phyloP scores from a whole-genome alignment of 2,113 vertebrate genomes.

The Eretmochelys imbricata region DNA sequence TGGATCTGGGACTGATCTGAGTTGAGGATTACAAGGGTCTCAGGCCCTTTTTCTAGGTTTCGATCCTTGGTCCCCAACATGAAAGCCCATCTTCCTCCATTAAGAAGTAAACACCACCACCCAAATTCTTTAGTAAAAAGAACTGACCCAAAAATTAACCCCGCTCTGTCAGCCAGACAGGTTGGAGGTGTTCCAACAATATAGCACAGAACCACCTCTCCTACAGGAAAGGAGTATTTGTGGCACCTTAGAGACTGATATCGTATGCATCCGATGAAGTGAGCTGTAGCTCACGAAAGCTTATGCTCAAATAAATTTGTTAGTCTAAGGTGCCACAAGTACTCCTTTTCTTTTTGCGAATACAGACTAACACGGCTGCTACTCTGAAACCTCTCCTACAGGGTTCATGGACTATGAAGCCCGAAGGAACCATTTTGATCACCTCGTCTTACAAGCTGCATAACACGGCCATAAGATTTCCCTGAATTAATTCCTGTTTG shows the following conservation, averaged over 20 bases:
- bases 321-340: too few relatives aligned
- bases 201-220: neutral
- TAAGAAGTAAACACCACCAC: neutral
- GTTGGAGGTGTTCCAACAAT: neutral
- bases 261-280: too few relatives aligned
- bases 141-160: neutral
- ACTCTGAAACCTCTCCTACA: neutral
- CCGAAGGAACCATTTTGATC: neutral
- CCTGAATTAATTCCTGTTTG: neutral
- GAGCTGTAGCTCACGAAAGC: too few relatives aligned
- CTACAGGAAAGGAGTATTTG: neutral
- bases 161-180: neutral
- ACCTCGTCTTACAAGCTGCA: neutral
- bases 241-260: too few relatives aligned
- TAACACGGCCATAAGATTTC: neutral
- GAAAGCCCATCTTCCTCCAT: neutral
- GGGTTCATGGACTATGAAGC: neutral
- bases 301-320: too few relatives aligned
- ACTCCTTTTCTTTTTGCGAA: too few relatives aligned
- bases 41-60: neutral
- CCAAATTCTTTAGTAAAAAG: neutral
- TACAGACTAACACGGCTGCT: too few relatives aligned
- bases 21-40: neutral
- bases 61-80: neutral
- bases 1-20: neutral